Evolutionary conservation across 1,140 invertebrate species (phyloP), one percentile per base, ranked within the genome.

Genomic region (Caenorhabditis remanei): DNA sequence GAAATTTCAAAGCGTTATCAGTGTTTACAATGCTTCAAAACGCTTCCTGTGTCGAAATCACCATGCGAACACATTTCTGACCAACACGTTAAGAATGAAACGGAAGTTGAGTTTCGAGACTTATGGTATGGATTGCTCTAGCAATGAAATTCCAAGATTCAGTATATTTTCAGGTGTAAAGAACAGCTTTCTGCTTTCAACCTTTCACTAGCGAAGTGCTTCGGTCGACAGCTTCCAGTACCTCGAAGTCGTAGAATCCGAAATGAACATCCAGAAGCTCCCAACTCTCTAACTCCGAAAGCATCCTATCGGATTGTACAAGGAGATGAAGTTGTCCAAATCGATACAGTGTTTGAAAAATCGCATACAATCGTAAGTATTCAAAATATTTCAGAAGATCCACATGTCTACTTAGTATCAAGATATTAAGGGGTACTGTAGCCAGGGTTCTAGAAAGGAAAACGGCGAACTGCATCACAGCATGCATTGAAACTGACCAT

Each of bases 41-140:
- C 9, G 6, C 71, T 79, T 79, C 71, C 71, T 24, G 71, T 79
- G 43, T 79, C 71, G 21, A 79, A 79, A 79, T 79, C 71, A 50
- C 71, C 71, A 50, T 79, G 71, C 19, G 71, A 79, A 24, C 71
- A 79, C n/a, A 79, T 79, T 24, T 21, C 2, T 24, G 71, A 79
- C 2, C n/a, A 79, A 19, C 71, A 79, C 14, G 46, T 8, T 24
- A 50, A 79, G 7, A 24, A 6, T 14, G n/a, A 48, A 24, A 11
- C 4, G 1, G 71, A 79, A 79, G 24, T 24, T 32, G 71, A 79
- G 24, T 79, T 79, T n/a, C 46, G 43, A 4, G 71, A 79, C 24
- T 79, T 79, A 24, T 79, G 71, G 71, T 79, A n/a, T 24, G n/a
- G 5, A 50, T 4, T 24, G 21, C 6, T 19, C 21, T 21, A 11